Evolutionary conservation across 30 jellyfish, hydroid and myxozoan species (phyloP), one percentile per base, ranked within the genome.

Genomic region (Aurelia aurita): DNA sequence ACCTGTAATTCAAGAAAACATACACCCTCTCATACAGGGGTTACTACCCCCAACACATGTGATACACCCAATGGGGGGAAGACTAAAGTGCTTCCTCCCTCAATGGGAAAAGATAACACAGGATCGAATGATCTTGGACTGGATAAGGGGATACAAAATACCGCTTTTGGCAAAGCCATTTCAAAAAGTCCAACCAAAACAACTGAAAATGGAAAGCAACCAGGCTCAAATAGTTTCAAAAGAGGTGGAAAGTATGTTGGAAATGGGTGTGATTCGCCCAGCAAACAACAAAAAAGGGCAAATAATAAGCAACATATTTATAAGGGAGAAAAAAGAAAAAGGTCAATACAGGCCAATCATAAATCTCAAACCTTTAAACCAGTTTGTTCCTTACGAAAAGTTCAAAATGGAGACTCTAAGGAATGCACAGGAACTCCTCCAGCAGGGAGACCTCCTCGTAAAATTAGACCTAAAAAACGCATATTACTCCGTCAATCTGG

Each of bases 251-350:
- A 70, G 67, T 45, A 21, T 32, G 82, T 65, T 67, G n/a, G 79
- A 67, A 28, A 67, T 67, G 79, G 35, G 79, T 67, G 82, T 70
- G 21, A 70, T 20, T 65, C 54, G 77, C 77, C 23, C 77, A 29
- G 77, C 32, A 29, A 65, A 26, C 2, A 12, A 32, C 77, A 1
- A 22, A 65, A 65, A 2, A 29, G 77, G 57, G 14, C 77, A 70
- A 70, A 39, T 70, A 27, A 70, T 70, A 39, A 70, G 82, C 67
- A 70, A 70, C 39, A 70, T 70, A 11, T 70, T 39, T 45, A 19
- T 39, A 26, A 47, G 67, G 45, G 67, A 67, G 35, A 67, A 67
- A 67, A 67, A 15, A 49, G 35, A 61, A 61, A 61, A 61, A 61
- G 35, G 74, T 44, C 74, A 61, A 7, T 61, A 28, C 45, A 28